Conservation (phyloP, 2,888 invertebrate genomes). For the Diplolepis rosae region DNA sequence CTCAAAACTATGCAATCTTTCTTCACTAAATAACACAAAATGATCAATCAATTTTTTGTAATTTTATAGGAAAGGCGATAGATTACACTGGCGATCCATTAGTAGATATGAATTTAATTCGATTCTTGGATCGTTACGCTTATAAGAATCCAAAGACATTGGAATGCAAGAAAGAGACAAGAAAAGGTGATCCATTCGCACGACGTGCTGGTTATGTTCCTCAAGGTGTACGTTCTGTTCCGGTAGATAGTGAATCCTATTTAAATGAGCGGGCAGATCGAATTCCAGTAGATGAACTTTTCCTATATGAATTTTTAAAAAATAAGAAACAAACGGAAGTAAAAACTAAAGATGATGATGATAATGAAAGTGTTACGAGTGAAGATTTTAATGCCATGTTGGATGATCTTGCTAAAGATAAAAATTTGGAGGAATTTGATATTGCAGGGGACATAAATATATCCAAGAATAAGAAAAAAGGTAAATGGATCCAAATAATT, state of each 20-base stretch:
- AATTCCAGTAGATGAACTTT: constrained; percentile 94
- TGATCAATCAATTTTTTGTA: too few relatives aligned
- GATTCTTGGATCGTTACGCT: constrained; percentile 95
- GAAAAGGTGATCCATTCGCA: constrained; percentile 80
- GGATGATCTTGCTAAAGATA: constrained; percentile 69
- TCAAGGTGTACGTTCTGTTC: constrained; percentile 81
- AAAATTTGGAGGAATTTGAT: constrained; percentile 81
- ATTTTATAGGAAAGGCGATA: constrained; percentile 79
- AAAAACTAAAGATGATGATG: constrained; percentile 67
- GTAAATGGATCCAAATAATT: constrained; percentile 42
- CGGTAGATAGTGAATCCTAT: constrained; percentile 84
- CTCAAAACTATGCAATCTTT: too few relatives aligned
- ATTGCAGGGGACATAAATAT: constrained; percentile 73
- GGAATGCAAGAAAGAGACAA: constrained; percentile 73
- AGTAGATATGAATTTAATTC: constrained; percentile 91
- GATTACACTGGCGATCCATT: constrained; percentile 95
- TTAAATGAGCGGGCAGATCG: constrained; percentile 80
- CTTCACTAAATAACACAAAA: too few relatives aligned
- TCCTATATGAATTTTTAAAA: constrained; percentile 81
- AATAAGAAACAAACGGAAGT: constrained; percentile 50
- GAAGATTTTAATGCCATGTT: constrained; percentile 76
- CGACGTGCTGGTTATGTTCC: constrained; percentile 82
- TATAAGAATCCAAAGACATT: constrained; percentile 93
- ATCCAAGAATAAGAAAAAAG: constrained; percentile 64
- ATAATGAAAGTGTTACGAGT: constrained; percentile 72